Conservation (phyloP, 2,113 vertebrate species). For the Drymodes brunneopygia region DNA sequence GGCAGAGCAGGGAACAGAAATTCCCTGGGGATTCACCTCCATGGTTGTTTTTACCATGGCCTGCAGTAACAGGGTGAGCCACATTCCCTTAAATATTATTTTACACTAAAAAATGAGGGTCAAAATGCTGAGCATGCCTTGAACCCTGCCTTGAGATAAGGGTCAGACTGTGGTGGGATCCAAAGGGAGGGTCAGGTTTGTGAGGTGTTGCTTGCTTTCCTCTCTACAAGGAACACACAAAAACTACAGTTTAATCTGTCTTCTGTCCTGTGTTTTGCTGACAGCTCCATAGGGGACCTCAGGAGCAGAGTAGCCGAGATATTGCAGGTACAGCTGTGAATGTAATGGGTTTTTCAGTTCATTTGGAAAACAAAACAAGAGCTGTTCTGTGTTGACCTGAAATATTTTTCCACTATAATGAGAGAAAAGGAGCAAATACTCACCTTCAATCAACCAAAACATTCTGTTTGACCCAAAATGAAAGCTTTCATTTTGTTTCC, state of each 20-base stretch:
- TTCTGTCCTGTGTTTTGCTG: neutral
- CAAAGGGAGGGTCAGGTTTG: neutral
- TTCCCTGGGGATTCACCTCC: neutral
- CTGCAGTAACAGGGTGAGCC: neutral
- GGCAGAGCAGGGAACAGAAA: neutral
- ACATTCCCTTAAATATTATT: neutral
- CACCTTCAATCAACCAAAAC: neutral
- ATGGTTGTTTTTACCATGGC: neutral
- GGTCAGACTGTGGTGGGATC: neutral
- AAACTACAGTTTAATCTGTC: neutral
- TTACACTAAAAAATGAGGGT: neutral
- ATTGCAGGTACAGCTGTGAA: constrained; percentile 46
- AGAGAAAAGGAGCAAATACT: neutral
- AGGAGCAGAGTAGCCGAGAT: neutral
- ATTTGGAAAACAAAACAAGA: constrained; percentile 50
- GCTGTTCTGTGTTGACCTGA: constrained; percentile 10
- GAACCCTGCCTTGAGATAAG: neutral
- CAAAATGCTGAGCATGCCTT: neutral
- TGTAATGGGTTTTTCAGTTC: constrained; percentile 42
- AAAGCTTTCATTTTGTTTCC: neutral
- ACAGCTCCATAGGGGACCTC: constrained; percentile 2
- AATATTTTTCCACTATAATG: constrained; percentile 14
- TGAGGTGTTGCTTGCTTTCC: neutral
- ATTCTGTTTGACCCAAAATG: neutral
- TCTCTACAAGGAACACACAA: neutral